These are phyloP conservation scores for Cephus sareptanus DNA, from an alignment of 2,888 invertebrate genomes.

Conservation along the genomic window DNA sequence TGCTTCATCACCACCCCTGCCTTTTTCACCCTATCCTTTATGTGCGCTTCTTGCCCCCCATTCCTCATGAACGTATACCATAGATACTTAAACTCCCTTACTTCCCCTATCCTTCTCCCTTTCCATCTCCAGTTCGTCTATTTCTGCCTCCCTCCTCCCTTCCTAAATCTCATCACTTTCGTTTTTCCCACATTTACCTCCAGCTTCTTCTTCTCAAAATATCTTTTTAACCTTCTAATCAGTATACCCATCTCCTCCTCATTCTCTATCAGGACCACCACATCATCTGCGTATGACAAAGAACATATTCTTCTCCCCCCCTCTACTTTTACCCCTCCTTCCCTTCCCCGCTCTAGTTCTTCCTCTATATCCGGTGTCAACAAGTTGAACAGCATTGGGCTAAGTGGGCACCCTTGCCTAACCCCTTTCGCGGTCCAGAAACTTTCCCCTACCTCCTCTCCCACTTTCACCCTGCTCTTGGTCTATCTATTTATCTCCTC, in stretches of 20 bases:
- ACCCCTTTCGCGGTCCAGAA: constrained; percentile 3
- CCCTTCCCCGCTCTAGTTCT: neutral
- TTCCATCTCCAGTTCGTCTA: neutral
- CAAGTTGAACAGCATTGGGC: constrained; percentile 9
- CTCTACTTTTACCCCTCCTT: neutral
- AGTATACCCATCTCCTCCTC: neutral
- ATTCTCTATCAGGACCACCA: neutral
- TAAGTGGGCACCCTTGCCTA: constrained; percentile 12
- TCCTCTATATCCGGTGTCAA: constrained; percentile 7
- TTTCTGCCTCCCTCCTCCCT: neutral
- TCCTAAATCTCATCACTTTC: neutral
- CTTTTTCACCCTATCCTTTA: constrained; percentile 13
- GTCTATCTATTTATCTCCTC: too few species aligned
- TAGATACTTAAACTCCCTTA: neutral
- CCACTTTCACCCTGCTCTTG: neutral
- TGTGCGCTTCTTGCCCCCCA: constrained; percentile 10
- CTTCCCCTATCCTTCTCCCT: neutral
- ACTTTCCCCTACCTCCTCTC: neutral
- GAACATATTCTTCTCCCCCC: neutral
- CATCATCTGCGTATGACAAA: neutral
- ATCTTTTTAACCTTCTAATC: neutral
- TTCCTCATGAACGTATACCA: neutral
- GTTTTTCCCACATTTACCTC: neutral
- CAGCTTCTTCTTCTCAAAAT: neutral
- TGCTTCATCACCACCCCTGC: constrained; percentile 6